Conservation (phyloP, 2,797 vertebrate species). For the Pelochelys cantorii region DNA sequence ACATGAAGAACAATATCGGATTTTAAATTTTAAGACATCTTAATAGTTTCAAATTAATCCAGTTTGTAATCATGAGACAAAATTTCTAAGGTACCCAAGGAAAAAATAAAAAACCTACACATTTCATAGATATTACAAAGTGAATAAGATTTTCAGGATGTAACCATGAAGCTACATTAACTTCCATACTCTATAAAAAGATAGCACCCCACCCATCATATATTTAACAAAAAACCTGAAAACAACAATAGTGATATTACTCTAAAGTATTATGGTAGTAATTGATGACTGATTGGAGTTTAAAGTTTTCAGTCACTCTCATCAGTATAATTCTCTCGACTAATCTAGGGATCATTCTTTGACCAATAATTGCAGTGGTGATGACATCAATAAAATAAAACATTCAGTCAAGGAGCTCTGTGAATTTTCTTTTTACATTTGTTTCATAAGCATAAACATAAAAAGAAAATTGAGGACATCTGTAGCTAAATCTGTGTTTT, state of each 20-base stretch:
- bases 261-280: not conserved
- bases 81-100: constrained; percentile 8
- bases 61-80: not conserved
- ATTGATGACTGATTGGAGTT: not conserved
- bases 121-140: not conserved
- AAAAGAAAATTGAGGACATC: not conserved
- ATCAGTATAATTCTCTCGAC: not conserved
- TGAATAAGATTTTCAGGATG: constrained; percentile 13
- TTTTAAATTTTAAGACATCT: not conserved
- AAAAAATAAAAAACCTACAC: not conserved
- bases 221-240: not conserved
- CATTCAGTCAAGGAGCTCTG: not conserved
- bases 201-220: not conserved
- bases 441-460: not conserved
- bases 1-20: not conserved
- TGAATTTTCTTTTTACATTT: not conserved
- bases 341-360: not conserved
- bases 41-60: not conserved
- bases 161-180: not conserved
- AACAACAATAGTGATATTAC: not conserved
- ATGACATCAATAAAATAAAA: not conserved
- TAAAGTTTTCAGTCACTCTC: not conserved
- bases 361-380: not conserved
- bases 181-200: not conserved
- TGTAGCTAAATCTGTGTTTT: not conserved